Percentiles rank a stretch among this genome's conserved stretches.
These are phyloP conservation scores for Herpetotheres cachinnans DNA, from an alignment of 2,113 vertebrate species.

Conservation along the genomic window DNA sequence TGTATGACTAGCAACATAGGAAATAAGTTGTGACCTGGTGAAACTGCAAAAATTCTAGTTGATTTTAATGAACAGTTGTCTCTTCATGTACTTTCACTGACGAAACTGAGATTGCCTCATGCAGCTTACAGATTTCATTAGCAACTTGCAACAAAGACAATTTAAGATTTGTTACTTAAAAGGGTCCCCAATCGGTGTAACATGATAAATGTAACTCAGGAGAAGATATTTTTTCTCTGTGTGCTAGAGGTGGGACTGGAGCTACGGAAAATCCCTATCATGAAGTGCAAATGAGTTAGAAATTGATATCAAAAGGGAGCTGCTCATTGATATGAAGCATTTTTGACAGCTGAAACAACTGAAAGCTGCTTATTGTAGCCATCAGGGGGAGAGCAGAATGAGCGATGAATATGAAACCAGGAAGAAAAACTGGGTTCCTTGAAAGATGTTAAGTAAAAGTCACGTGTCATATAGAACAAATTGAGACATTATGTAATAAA, in stretches of 20 bases:
- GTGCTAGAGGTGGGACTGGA: background rate
- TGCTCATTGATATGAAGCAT: background rate
- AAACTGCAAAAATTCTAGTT: background rate
- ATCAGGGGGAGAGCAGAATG: background rate
- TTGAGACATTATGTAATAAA: background rate
- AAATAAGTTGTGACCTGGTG: background rate
- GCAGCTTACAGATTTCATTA: background rate
- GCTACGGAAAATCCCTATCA: background rate
- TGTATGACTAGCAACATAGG: accelerated
- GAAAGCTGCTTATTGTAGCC: background rate
- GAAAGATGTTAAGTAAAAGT: background rate
- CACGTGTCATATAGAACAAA: background rate
- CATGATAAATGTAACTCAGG: background rate
- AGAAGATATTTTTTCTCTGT: background rate
- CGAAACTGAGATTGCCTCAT: background rate
- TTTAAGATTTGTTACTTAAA: background rate
- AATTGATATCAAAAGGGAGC: background rate
- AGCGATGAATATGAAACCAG: background rate
- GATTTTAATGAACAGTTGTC: background rate
- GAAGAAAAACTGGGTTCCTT: background rate
- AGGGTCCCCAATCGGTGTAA: background rate
- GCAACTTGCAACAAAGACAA: background rate
- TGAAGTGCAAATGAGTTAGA: background rate
- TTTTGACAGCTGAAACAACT: background rate
- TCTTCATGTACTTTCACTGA: background rate